Evolutionary conservation across 2,113 vertebrate genomes (phyloP).

Genomic region (Rhinopomastus cyanomelas): DNA sequence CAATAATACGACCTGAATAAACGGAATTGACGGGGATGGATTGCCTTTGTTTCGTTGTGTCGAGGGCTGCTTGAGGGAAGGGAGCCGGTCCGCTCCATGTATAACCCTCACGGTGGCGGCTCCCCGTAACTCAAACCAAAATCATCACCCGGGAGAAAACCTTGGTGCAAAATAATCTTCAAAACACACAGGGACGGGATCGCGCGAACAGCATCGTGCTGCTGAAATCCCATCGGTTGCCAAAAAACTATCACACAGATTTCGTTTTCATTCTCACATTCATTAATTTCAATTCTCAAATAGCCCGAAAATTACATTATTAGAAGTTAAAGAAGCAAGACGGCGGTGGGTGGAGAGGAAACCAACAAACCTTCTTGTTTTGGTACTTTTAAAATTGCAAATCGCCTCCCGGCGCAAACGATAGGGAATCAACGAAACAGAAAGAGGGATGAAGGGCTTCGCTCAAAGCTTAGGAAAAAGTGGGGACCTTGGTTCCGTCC

Average conservation of each 20-base stretch:
- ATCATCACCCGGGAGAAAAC: neutral
- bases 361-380: too few relatives aligned
- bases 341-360: too few relatives aligned
- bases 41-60: constrained; percentile 42
- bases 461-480: neutral
- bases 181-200: neutral
- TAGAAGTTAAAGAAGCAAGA: neutral
- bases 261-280: neutral
- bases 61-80: neutral
- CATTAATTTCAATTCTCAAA: neutral
- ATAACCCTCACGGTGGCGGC: neutral
- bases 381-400: neutral
- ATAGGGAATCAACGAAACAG: constrained; percentile 8
- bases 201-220: accelerated
- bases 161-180: neutral
- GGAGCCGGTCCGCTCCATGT: neutral
- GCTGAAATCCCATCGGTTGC: neutral
- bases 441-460: neutral
- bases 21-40: constrained; percentile 27
- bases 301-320: neutral
- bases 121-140: neutral
- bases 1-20: constrained; percentile 56
- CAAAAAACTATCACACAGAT: neutral
- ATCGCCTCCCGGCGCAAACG: neutral
- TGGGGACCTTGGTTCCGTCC: neutral